Evolutionary conservation across 2,888 invertebrate species (phyloP), one percentile per base, ranked within the genome.

Genomic region (Allygus modestus): DNA sequence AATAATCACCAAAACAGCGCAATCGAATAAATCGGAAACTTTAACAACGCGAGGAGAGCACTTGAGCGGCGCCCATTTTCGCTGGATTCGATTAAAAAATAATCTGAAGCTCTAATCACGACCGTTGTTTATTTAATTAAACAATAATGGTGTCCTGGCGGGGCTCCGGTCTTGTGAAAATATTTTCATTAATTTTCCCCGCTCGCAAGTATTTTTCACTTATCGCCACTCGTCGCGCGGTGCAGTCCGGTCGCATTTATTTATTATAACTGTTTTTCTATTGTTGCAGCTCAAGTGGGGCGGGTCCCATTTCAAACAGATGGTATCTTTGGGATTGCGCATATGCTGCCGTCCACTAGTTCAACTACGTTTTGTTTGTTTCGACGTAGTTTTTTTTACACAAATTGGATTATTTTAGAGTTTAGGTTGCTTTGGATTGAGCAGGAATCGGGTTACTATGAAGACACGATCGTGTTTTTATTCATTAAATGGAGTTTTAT

Each of bases 131-230:
- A 58, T 79, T 79, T 58, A 79, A 79, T 79, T 79, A 79, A 79
- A 79, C 79, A 79, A 79, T 79, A 79, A 79, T 79, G 46, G 79
- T 79, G 79, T 54, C 79, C 79, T 54, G 79, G 26, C 51, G 77
- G 79, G n/a, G 58, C 79, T 77, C 37, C 54, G 51, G 79, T 79
- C 79, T 79, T 79, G 79, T 79, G 79, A 79, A 79, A 79, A 79
- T 79, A 79, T 79, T 79, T 79, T 79, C 79, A 79, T 79, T 79
- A 79, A 79, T 79, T 37, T 77, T 79, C 31, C 51, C 54, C 79
- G 79, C 79, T 79, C 79, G 58, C 54, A 79, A 79, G 79, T 79
- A 79, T 79, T 77, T 77, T 79, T 79, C 79, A 79, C 79, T 79
- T 79, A 51, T 79, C 79, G 20, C 15, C 79, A 58, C 79, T 37